Base-by-base conservation (phyloP, 2,797 vertebrate genomes). In the Megalops cyprinoides region DNA sequence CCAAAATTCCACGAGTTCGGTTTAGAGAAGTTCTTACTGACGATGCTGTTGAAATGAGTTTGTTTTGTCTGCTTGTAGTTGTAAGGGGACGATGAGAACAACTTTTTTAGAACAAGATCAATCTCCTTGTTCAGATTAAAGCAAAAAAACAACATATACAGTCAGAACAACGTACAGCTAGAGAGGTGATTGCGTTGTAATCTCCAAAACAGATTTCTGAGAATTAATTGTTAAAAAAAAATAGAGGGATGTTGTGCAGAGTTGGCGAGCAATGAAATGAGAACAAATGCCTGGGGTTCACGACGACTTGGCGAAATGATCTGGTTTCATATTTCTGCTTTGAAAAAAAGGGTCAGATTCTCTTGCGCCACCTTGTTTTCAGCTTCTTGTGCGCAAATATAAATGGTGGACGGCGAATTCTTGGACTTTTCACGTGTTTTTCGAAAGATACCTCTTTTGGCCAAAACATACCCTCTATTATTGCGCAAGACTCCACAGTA, bases 291-390 rank as follows among this genome's bases (percentile, higher is more conserved):
- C 87, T 86, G 85, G 49, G 67, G 49, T 56, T 55, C 78, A 44
- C 20, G 65, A 79, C 39, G n/a, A 39, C 65, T 87, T 84, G 86
- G 87, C 86, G 90, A 90, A 87, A 82, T 85, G 87, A 78, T 82
- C 85, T 87, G 92, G 94, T 94, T 86, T 95, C 94, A 90, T 84
- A 89, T 95, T 95, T 93, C 94, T 89, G 75, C 84, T 82, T 82
- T 89, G 86, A 87, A 88, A 79, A 79, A 77, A 62, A 51, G 67
- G 58, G 28, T 34, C 56, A 67, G 62, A 53, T 79, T 37, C 37
- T 48, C 77, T 71, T 71, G 60, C 77, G 65, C 60, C 60, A 79
- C 77, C 67, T 44, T 44, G 37, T 71, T 71, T 71, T 18, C 39
- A 42, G 18, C 39, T 42, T 44, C 71, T 20, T 71, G 67, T 5